These are phyloP conservation scores for Meteorus colon DNA, from an alignment of 2,888 invertebrate species.

Conservation along the genomic window DNA sequence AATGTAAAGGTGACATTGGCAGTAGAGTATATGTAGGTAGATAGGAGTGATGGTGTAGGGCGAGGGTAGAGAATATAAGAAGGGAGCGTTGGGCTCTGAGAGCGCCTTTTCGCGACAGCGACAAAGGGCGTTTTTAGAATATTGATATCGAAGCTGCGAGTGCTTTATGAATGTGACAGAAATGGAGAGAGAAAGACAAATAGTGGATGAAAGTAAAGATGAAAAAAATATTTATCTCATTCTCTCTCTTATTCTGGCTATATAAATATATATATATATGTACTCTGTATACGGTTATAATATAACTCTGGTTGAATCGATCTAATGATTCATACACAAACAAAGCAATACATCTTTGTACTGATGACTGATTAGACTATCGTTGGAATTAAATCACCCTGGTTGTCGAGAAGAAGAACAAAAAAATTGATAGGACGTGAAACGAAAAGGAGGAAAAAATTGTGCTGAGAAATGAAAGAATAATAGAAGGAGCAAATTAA, in stretches of 20 bases:
- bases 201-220: background rate
- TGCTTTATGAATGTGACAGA: constrained; percentile 11
- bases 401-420: too few species aligned
- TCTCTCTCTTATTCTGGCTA: too few species aligned
- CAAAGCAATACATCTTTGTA: too few species aligned
- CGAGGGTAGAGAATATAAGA: constrained; percentile 26
- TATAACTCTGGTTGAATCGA: too few species aligned
- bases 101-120: constrained; percentile 65
- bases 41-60: background rate
- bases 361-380: background rate
- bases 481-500: constrained; percentile 39
- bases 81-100: constrained; percentile 14
- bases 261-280: too few species aligned
- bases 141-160: constrained; percentile 69
- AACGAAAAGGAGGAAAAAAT: background rate
- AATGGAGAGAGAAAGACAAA: constrained; percentile 3
- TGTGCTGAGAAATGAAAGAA: constrained; percentile 13
- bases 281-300: too few species aligned
- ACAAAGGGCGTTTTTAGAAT: constrained; percentile 72
- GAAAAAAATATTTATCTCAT: constrained; percentile 15
- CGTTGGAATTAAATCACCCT: background rate
- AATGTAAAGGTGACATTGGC: constrained; percentile 10
- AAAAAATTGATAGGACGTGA: too few species aligned
- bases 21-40: background rate
- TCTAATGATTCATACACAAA: too few species aligned